These are phyloP conservation scores for Notodonta dromedarius DNA, from an alignment of 2,888 invertebrate species.

Conservation along the genomic window DNA sequence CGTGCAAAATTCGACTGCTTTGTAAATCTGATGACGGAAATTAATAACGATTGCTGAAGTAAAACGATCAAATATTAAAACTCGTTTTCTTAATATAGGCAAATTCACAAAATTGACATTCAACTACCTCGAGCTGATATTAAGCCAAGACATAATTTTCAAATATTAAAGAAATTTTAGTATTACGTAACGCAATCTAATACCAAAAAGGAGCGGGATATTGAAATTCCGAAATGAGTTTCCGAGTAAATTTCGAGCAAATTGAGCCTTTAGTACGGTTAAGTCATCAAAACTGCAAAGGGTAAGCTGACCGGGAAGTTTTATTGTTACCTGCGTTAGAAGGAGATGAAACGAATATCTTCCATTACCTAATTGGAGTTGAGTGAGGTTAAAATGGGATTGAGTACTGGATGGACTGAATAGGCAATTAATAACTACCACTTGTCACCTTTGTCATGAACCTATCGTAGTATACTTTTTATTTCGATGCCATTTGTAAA, in stretches of 20 bases:
- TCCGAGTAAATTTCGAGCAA: slow-evolving; percentile 31
- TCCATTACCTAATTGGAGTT: slow-evolving; percentile 36
- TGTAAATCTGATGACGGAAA: no score
- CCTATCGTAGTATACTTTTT: no score
- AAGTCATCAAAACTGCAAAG: slow-evolving; percentile 44
- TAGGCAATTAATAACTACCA: no score
- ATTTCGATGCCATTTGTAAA: no score
- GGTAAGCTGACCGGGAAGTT: slow-evolving; percentile 36
- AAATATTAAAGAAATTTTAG: slow-evolving; percentile 7
- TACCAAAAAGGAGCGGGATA: slow-evolving; percentile 24
- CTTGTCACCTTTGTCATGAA: neutral
- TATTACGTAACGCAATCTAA: slow-evolving; percentile 17
- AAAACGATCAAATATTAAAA: no score
- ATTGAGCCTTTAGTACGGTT: slow-evolving; percentile 23
- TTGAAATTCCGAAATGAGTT: slow-evolving; percentile 29
- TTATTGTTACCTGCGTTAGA: slow-evolving; percentile 35
- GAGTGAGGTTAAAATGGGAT: slow-evolving; percentile 29
- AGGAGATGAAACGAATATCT: slow-evolving; percentile 24
- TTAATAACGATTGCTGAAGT: no score
- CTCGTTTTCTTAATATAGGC: no score
- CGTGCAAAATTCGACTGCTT: no score
- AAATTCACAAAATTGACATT: slow-evolving; percentile 1
- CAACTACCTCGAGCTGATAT: neutral
- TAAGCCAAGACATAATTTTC: neutral
- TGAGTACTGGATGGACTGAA: slow-evolving; percentile 10